Evolutionary conservation across 2,888 invertebrate genomes (phyloP).

Genomic region (Imbricaverruca yamaguchii): DNA sequence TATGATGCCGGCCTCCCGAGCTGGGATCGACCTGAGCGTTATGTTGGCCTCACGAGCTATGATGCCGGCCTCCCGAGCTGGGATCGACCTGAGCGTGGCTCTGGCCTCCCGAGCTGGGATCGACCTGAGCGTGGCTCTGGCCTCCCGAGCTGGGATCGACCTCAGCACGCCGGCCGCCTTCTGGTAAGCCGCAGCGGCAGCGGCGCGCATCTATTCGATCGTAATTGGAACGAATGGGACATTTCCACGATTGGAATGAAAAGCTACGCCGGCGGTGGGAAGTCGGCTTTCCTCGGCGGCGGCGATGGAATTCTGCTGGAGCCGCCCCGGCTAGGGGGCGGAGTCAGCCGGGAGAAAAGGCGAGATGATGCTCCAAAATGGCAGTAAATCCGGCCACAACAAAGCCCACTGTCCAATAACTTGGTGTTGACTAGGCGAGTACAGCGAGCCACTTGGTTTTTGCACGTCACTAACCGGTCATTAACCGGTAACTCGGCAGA

Average conservation of each 20-base stretch:
- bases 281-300: neutral
- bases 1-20: too few relatives aligned
- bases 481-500: conserved; percentile 6
- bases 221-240: conserved; percentile 17
- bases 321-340: neutral
- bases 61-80: too few relatives aligned
- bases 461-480: conserved; percentile 13
- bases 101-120: too few relatives aligned
- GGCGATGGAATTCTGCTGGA: neutral
- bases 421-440: neutral
- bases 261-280: neutral
- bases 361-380: conserved; percentile 15
- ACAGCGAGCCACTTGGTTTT: neutral
- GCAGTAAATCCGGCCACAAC: conserved; percentile 17
- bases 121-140: too few relatives aligned
- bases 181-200: neutral
- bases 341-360: neutral
- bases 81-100: too few relatives aligned
- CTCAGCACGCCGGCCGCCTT: neutral
- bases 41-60: too few relatives aligned
- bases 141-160: neutral
- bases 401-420: neutral
- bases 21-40: too few relatives aligned
- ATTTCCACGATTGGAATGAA: conserved; percentile 2
- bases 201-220: conserved; percentile 4